These are phyloP conservation scores for Sterrhoptilus dennistouni DNA, from an alignment of 2,113 vertebrate species.

Conservation along the genomic window DNA sequence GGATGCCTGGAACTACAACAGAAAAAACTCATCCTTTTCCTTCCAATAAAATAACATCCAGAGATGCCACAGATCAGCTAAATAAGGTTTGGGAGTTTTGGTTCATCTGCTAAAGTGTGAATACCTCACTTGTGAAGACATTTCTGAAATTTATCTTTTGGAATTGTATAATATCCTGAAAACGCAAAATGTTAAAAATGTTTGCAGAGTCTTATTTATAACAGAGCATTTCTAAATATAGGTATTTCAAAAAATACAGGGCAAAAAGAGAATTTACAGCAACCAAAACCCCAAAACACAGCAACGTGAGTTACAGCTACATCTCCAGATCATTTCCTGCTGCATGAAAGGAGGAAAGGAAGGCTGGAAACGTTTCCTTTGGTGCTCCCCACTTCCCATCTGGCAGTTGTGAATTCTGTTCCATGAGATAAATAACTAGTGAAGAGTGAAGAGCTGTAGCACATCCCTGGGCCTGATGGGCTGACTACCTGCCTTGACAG, in stretches of 20 bases:
- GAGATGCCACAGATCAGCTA: neutral
- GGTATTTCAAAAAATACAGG: neutral
- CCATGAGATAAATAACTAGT: constrained; percentile 51
- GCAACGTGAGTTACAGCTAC: neutral
- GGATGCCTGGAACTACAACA: neutral
- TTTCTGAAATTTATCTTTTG: constrained; percentile 5
- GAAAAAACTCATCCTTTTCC: neutral
- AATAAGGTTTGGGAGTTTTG: neutral
- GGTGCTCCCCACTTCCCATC: neutral
- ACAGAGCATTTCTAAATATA: neutral
- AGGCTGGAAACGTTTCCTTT: neutral
- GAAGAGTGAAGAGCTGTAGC: constrained; percentile 58
- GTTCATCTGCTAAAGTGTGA: neutral
- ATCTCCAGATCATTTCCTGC: neutral
- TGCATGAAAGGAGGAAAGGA: neutral
- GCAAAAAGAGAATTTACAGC: neutral
- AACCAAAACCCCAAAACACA: neutral
- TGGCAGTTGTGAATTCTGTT: constrained; percentile 33
- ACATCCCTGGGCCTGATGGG: constrained; percentile 55
- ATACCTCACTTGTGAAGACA: neutral
- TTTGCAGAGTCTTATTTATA: neutral
- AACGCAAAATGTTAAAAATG: neutral
- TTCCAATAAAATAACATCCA: neutral
- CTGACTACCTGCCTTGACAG: constrained; percentile 72
- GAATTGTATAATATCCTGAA: neutral